A percentile compares a stretch with the other conserved stretches of the same genome.
These are phyloP conservation scores for Saimiri boliviensis DNA, from an alignment of 2,113 vertebrate genomes.

Conservation along the genomic window DNA sequence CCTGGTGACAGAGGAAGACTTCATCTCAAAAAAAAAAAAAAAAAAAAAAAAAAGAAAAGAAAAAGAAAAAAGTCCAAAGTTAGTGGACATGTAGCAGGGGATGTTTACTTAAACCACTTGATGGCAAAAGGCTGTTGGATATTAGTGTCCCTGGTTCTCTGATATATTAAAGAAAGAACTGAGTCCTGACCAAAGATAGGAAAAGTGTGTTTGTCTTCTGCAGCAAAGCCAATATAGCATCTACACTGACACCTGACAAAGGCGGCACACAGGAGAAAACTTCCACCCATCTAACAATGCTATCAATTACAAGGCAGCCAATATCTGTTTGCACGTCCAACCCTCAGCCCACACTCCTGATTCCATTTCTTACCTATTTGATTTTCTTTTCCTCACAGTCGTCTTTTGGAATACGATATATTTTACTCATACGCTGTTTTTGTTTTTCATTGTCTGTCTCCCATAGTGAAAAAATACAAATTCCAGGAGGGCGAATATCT, in stretches of 20 bases:
- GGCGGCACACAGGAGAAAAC: not conserved
- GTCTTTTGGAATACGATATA: not conserved
- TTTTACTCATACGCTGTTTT: not conserved
- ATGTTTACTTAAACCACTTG: not conserved
- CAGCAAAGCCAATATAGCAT: not conserved
- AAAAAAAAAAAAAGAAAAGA: no score
- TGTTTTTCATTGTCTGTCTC: not conserved
- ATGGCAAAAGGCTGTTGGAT: not conserved
- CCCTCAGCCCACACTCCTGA: not conserved
- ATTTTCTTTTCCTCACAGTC: not conserved
- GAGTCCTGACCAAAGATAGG: not conserved
- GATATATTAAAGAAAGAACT: not conserved
- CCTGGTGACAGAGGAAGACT: no score
- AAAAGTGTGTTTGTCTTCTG: not conserved
- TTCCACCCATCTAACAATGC: not conserved
- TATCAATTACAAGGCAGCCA: not conserved
- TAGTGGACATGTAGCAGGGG: not conserved
- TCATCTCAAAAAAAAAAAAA: no score
- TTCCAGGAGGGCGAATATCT: not conserved
- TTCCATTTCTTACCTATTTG: not conserved
- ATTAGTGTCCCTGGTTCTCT: not conserved
- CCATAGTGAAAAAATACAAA: not conserved
- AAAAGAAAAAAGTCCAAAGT: not conserved
- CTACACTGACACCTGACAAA: not conserved
- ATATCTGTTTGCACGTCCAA: not conserved